Evolutionary conservation across 2,113 vertebrate species (phyloP).

Genomic region (Alligator mississippiensis): DNA sequence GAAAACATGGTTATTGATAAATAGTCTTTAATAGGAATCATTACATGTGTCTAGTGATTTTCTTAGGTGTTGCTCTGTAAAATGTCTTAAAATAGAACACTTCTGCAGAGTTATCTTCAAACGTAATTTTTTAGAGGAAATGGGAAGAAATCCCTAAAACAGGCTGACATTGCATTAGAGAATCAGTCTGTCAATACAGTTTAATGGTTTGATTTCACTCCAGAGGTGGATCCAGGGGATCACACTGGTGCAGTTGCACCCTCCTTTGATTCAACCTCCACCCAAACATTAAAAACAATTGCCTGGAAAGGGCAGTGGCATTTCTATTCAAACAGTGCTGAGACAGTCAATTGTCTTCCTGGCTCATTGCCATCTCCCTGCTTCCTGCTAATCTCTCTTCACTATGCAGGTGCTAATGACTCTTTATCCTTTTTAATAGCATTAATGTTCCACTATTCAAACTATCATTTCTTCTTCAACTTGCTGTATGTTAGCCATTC

Average conservation of each 20-base stretch:
- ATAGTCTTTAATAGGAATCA: not conserved
- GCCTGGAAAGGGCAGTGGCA: no score
- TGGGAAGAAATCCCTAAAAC: not conserved
- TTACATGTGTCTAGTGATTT: rapidly evolving
- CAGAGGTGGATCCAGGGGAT: no score
- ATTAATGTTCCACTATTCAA: no score
- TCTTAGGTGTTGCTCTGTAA: rapidly evolving
- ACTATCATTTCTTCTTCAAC: no score
- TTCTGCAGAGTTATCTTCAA: not conserved
- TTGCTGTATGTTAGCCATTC: no score
- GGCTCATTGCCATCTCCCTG: no score
- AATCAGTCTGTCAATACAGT: not conserved
- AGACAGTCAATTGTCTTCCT: no score
- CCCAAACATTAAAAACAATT: rapidly evolving
- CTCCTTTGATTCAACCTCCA: not conserved
- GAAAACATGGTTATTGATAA: not conserved
- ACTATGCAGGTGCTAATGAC: no score
- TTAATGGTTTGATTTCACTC: not conserved
- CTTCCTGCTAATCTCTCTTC: no score
- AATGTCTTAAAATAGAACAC: not conserved
- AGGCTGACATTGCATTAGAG: not conserved
- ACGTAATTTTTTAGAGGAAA: not conserved
- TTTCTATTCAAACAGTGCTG: no score
- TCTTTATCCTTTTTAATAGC: no score
- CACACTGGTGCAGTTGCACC: no score